phyloP scores from a whole-genome alignment of 2,797 vertebrate species.

The Centroberyx gerrardi region DNA sequence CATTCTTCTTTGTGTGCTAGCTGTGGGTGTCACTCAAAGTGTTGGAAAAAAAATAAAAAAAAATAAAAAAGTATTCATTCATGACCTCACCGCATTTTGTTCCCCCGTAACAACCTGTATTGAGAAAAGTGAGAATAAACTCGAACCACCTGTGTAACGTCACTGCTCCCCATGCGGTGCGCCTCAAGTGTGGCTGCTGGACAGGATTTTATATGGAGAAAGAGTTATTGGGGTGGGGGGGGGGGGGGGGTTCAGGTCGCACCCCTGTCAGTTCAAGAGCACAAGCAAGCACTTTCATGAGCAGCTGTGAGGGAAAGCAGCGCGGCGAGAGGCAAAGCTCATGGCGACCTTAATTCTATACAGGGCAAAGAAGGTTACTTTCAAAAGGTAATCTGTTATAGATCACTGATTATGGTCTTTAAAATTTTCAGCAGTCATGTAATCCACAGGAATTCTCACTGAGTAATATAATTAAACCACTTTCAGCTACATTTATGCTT shows the following conservation, averaged over 20 bases:
- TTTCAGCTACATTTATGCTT: too few relatives aligned
- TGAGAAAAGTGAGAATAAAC: slow-evolving; percentile 36
- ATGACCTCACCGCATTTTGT: background rate
- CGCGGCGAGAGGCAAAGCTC: slow-evolving; percentile 18
- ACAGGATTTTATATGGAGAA: slow-evolving; percentile 48
- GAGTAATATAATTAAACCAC: too few relatives aligned
- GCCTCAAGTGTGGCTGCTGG: slow-evolving; percentile 10
- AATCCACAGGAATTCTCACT: too few relatives aligned
- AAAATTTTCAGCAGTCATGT: too few relatives aligned
- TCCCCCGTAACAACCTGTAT: slow-evolving; percentile 7
- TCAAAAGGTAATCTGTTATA: slow-evolving; percentile 29
- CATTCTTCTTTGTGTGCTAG: background rate
- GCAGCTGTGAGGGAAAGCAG: slow-evolving; percentile 52
- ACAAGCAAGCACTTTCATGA: slow-evolving; percentile 54
- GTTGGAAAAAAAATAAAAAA: background rate
- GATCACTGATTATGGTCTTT: slow-evolving; percentile 14
- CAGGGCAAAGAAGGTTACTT: background rate
- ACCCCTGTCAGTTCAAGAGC: slow-evolving; percentile 40
- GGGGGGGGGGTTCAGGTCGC: slow-evolving; percentile 32
- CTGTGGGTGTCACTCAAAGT: slow-evolving; percentile 17
- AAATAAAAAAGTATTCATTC: slow-evolving; percentile 11
- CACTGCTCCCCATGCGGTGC: background rate
- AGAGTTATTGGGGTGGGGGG: background rate
- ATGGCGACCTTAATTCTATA: slow-evolving; percentile 5
- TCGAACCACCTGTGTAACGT: slow-evolving; percentile 43